Conservation (phyloP, 1,140 invertebrate genomes). For the Steinernema khuongi region DNA sequence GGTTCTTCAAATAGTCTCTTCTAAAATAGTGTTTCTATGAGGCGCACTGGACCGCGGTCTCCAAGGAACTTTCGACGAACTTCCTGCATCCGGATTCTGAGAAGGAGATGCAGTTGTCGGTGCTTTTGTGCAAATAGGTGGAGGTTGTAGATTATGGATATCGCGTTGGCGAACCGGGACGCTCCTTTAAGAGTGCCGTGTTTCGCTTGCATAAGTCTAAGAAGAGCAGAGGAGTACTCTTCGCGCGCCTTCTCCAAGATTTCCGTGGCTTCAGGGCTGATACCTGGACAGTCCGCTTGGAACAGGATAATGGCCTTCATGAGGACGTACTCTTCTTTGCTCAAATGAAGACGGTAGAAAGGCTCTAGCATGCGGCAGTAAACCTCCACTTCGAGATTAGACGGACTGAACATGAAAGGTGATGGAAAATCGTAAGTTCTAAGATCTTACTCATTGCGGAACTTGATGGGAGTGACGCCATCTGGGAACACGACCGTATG, state of each 20-base stretch:
- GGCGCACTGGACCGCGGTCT: background rate
- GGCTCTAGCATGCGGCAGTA: background rate
- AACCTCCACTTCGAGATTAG: background rate
- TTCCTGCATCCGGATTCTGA: background rate
- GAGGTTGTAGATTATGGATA: background rate
- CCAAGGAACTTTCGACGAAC: too few relatives aligned
- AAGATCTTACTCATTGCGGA: background rate
- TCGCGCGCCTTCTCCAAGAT: background rate
- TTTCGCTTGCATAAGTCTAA: background rate
- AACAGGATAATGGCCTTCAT: background rate
- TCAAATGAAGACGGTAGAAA: background rate
- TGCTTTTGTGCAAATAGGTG: background rate
- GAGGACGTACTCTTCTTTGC: background rate
- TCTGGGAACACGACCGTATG: background rate
- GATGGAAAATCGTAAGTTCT: background rate
- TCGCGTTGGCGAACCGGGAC: background rate
- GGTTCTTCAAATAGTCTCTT: background rate
- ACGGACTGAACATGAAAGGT: background rate
- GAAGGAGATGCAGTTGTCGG: background rate
- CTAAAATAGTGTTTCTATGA: background rate
- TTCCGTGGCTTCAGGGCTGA: background rate
- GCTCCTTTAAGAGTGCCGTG: background rate
- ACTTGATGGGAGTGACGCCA: conserved; percentile 5
- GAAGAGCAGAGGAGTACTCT: conserved; percentile 1
- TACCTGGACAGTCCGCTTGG: background rate